phyloP scores from a whole-genome alignment of 2,888 invertebrate genomes.

The Cylindroiulus punctatus region DNA sequence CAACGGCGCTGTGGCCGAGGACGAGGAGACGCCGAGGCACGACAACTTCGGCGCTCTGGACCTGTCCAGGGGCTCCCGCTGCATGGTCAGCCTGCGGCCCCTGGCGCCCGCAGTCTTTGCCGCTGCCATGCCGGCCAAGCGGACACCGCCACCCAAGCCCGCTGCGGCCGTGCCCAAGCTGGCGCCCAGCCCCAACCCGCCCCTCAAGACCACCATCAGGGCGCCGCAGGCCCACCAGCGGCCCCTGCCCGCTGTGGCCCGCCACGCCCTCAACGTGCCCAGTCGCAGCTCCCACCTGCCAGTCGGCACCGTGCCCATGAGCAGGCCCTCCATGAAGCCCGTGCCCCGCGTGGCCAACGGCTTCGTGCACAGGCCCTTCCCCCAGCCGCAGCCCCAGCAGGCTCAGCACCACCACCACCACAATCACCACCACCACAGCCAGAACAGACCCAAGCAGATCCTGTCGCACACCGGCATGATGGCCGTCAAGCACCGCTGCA shows the following conservation, averaged over 20 bases:
- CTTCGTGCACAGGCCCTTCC: not conserved
- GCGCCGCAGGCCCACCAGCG: constrained; percentile 21
- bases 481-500: constrained; percentile 39
- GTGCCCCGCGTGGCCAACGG: not conserved
- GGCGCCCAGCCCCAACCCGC: not conserved
- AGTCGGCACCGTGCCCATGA: not conserved
- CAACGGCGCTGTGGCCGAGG: constrained; percentile 32
- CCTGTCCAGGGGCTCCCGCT: constrained; percentile 40
- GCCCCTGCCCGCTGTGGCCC: not conserved
- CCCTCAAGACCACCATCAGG: not conserved
- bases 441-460: constrained; percentile 44
- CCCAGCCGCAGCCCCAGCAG: constrained; percentile 12
- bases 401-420: not conserved
- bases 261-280: constrained; percentile 22
- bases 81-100: not conserved
- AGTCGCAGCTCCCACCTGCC: not conserved
- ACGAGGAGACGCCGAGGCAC: constrained; percentile 50
- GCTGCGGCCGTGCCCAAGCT: not conserved
- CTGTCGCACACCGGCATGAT: constrained; percentile 47
- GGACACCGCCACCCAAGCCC: not conserved
- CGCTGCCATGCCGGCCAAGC: not conserved
- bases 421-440: not conserved
- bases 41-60: constrained; percentile 54
- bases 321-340: not conserved
- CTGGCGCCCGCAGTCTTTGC: not conserved